phyloP scores from a whole-genome alignment of 2,888 invertebrate species.

The Callosobruchus maculatus region DNA sequence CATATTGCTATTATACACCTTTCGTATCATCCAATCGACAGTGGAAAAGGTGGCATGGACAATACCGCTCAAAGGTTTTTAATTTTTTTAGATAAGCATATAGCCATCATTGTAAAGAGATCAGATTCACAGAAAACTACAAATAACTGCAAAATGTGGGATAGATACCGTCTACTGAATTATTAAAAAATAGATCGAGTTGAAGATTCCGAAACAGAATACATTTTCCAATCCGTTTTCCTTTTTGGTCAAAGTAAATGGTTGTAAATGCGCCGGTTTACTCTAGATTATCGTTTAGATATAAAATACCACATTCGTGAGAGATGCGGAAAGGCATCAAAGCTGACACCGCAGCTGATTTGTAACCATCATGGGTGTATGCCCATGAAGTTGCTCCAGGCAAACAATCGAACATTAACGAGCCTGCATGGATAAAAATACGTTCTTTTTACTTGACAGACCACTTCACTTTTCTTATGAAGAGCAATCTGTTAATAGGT shows the following conservation, averaged over 20 bases:
- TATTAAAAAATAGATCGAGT: not conserved
- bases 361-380: not conserved
- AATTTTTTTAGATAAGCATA: no score
- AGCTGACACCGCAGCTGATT: not conserved
- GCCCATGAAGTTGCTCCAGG: not conserved
- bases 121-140: not conserved
- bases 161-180: not conserved
- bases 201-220: not conserved
- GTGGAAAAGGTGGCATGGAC: no score
- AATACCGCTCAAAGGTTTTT: no score
- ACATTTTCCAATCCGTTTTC: not conserved
- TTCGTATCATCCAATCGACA: no score
- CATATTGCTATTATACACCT: no score
- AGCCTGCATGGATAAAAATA: not conserved
- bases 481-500: no score
- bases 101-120: no score
- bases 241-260: not conserved
- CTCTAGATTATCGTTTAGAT: not conserved
- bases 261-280: not conserved
- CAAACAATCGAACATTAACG: not conserved
- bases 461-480: no score
- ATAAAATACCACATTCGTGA: not conserved
- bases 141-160: not conserved
- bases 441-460: not conserved
- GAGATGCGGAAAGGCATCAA: not conserved